These are phyloP conservation scores for Myzus persicae DNA, from an alignment of 1,140 invertebrate species.

Conservation along the genomic window DNA sequence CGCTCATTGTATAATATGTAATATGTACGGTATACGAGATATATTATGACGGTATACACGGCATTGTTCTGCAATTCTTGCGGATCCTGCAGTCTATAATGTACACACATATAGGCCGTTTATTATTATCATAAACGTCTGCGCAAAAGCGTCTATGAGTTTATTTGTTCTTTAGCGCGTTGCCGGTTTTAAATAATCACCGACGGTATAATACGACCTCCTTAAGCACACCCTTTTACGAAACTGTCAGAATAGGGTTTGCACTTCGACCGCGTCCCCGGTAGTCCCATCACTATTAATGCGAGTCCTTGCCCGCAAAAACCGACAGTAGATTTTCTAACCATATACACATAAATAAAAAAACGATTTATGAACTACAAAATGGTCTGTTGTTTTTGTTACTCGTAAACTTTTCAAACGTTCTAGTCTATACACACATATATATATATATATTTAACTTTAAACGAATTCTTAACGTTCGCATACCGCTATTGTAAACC, in stretches of 20 bases:
- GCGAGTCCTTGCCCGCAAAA: not conserved
- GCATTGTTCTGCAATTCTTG: constrained; percentile 29
- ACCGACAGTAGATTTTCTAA: not conserved
- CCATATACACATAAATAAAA: constrained; percentile 12
- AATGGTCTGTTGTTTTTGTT: constrained; percentile 9
- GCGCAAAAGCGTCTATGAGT: not conserved
- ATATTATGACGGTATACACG: not conserved
- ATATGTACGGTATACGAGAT: not conserved
- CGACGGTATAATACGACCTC: not conserved
- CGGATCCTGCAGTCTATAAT: too few species aligned
- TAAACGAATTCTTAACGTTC: not conserved
- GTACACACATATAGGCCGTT: not conserved
- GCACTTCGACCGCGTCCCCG: not conserved
- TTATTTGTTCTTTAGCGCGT: not conserved
- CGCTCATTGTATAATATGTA: not conserved
- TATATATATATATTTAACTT: not conserved
- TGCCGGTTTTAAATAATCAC: not conserved
- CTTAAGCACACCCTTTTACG: constrained; percentile 8
- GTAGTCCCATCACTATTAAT: not conserved
- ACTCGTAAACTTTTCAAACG: constrained; percentile 1
- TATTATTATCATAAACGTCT: not conserved
- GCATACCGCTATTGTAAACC: not conserved
- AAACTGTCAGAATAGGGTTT: not conserved
- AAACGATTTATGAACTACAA: constrained; percentile 9
- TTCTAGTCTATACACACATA: not conserved